phyloP scores from a whole-genome alignment of 2,797 vertebrate genomes.

The Capromys pilorides region DNA sequence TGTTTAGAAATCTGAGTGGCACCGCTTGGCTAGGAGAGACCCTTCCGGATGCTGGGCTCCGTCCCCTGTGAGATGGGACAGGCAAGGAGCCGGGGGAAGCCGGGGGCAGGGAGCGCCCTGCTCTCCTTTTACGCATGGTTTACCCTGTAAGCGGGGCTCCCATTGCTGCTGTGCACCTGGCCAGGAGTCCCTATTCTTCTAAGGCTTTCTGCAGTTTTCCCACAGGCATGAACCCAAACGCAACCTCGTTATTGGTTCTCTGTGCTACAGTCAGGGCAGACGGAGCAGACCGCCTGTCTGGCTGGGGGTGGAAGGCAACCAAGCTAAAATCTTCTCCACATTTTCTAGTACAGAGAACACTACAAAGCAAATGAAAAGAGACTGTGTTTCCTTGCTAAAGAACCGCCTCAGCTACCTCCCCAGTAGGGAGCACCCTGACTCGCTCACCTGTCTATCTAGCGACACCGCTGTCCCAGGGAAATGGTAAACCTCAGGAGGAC shows the following conservation, averaged over 20 bases:
- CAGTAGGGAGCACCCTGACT: neutral
- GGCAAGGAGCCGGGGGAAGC: conserved; percentile 24
- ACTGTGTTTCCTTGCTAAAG: conserved; percentile 16
- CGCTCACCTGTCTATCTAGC: neutral
- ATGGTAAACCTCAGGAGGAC: neutral
- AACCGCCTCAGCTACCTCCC: neutral
- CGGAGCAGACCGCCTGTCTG: neutral
- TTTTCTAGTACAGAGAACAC: conserved; percentile 50
- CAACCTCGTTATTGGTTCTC: conserved; percentile 29
- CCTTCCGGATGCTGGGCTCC: neutral
- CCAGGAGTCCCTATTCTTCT: conserved; percentile 39
- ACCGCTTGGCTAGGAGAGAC: neutral
- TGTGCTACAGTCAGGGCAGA: neutral
- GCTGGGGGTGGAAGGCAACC: neutral
- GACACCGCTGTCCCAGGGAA: neutral
- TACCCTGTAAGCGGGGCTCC: conserved; percentile 61
- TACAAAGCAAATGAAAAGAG: neutral
- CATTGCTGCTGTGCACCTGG: conserved; percentile 44
- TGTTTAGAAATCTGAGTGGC: conserved; percentile 23
- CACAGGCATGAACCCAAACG: conserved; percentile 45
- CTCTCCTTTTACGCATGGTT: conserved; percentile 62
- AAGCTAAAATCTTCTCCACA: conserved; percentile 33
- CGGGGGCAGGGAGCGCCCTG: neutral
- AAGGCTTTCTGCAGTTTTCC: conserved; percentile 59
- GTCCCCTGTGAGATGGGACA: neutral